phyloP scores from a whole-genome alignment of 2,888 invertebrate species.

The Corbicula japonica region DNA sequence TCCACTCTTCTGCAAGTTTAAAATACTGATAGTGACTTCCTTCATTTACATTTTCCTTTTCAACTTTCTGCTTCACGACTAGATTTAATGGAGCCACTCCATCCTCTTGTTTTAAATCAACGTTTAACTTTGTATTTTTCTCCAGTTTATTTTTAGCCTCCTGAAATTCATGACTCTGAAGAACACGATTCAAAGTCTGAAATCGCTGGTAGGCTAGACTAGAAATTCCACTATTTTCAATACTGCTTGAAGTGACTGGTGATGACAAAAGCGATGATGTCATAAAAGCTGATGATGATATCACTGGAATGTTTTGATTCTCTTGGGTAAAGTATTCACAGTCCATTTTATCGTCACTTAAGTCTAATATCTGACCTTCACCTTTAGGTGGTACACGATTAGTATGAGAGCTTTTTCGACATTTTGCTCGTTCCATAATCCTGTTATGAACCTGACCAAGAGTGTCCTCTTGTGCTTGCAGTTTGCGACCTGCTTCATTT shows the following conservation, averaged over 20 bases:
- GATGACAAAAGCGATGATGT: constrained; percentile 10
- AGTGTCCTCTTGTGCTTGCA: constrained; percentile 58
- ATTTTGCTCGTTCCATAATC: constrained; percentile 65
- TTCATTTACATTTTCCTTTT: not conserved
- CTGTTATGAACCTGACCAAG: constrained; percentile 62
- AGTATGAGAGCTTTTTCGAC: constrained; percentile 57
- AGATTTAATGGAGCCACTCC: constrained; percentile 45
- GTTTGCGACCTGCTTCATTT: constrained; percentile 43
- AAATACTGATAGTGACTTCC: constrained; percentile 51
- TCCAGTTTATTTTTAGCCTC: constrained; percentile 58
- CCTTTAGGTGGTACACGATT: constrained; percentile 50
- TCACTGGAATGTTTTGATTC: constrained; percentile 52
- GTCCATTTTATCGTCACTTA: constrained; percentile 10
- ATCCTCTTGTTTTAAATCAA: constrained; percentile 26
- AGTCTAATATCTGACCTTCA: constrained; percentile 27
- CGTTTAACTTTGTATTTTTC: constrained; percentile 19
- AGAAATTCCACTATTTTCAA: constrained; percentile 29
- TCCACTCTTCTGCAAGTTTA: constrained; percentile 59
- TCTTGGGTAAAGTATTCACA: not conserved
- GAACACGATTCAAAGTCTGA: constrained; percentile 59
- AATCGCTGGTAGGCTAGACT: constrained; percentile 44
- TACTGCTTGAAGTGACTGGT: not conserved
- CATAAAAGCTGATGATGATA: not conserved
- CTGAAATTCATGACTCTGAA: constrained; percentile 65
- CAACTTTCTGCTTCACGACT: constrained; percentile 35